phyloP scores from a whole-genome alignment of 2,888 invertebrate species.

The Torymus texanus region DNA sequence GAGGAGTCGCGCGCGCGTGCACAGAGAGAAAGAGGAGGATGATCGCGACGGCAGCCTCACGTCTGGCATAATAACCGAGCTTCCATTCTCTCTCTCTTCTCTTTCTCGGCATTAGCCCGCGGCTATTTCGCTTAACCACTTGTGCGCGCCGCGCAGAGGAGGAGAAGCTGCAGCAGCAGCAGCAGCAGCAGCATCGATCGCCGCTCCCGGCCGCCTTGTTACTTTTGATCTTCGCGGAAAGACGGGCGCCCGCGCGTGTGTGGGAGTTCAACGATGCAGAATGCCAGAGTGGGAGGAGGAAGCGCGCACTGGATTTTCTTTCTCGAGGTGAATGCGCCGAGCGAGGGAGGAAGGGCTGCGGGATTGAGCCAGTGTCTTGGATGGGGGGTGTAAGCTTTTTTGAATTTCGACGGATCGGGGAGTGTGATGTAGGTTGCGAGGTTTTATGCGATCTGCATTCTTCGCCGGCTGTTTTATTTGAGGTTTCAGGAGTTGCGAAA shows the following conservation, averaged over 20 bases:
- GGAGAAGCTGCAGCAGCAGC: background rate
- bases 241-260: too few species aligned
- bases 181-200: background rate
- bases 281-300: too few species aligned
- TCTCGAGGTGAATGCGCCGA: background rate
- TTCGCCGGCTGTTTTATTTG: too few species aligned
- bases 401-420: too few species aligned
- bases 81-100: conserved; percentile 14
- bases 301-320: background rate
- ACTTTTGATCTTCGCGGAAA: conserved; percentile 29
- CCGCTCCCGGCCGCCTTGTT: background rate
- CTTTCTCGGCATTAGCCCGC: conserved; percentile 1
- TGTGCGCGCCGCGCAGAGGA: too few species aligned
- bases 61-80: conserved; percentile 51
- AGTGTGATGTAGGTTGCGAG: too few species aligned
- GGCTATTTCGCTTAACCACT: background rate
- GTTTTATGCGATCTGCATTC: too few species aligned
- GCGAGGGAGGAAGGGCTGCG: background rate
- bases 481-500: too few species aligned
- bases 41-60: conserved; percentile 39
- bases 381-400: too few species aligned
- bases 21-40: conserved; percentile 27
- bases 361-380: too few species aligned
- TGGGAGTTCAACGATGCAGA: background rate
- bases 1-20: background rate